A percentile compares a stretch with the other conserved stretches of the same genome.
phyloP scores from a whole-genome alignment of 1,140 invertebrate species.

The Caenorhabditis tropicalis region DNA sequence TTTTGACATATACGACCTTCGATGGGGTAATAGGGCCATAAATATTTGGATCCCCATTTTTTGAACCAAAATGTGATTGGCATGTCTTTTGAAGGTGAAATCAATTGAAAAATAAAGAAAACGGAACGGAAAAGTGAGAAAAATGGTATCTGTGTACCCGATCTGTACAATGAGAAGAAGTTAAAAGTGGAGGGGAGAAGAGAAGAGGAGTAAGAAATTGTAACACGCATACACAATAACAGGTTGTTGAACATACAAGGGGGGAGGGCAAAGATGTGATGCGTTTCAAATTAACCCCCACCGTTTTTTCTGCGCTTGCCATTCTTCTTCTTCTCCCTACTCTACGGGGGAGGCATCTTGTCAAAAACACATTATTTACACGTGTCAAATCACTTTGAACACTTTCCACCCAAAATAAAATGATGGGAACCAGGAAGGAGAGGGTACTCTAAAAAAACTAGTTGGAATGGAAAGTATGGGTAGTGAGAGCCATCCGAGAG shows the following conservation, averaged over 20 bases:
- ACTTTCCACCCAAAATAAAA: no score
- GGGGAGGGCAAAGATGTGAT: not conserved
- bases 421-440: no score
- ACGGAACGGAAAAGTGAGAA: not conserved
- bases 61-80: no score
- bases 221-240: slow-evolving; percentile 7
- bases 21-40: not conserved
- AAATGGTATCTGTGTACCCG: not conserved
- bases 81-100: no score
- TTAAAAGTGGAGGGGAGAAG: not conserved
- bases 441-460: no score
- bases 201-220: not conserved
- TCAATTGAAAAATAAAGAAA: not conserved
- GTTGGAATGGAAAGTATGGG: no score
- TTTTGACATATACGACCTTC: not conserved
- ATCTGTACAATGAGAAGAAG: not conserved
- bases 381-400: not conserved
- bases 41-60: no score
- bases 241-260: not conserved
- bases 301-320: not conserved
- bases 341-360: no score
- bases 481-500: no score
- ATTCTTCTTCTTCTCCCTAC: not conserved
- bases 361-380: slow-evolving; percentile 18
- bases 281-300: slow-evolving; percentile 20